These are phyloP conservation scores for Microchrysa polita DNA, from an alignment of 2,888 invertebrate genomes.

Conservation along the genomic window DNA sequence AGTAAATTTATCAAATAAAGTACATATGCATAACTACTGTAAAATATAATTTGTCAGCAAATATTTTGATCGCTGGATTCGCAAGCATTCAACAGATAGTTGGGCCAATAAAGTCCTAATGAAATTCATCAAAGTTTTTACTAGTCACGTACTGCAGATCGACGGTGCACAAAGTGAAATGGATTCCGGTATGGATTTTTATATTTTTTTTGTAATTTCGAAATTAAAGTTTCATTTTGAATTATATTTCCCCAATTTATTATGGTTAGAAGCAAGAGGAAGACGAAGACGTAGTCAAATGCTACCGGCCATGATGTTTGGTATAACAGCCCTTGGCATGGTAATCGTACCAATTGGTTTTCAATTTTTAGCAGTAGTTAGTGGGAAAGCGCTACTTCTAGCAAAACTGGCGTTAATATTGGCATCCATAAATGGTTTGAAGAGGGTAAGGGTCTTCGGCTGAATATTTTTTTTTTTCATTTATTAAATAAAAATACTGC, in stretches of 20 bases:
- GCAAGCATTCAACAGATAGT: background rate
- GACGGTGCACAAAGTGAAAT: constrained; percentile 56
- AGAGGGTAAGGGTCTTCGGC: constrained; percentile 67
- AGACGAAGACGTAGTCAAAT: constrained; percentile 72
- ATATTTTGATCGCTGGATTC: background rate
- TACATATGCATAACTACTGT: background rate
- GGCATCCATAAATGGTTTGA: constrained; percentile 82
- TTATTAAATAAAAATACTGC: background rate
- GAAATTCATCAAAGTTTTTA: constrained; percentile 69
- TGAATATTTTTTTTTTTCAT: background rate
- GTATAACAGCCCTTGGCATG: constrained; percentile 78
- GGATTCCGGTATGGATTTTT: no score
- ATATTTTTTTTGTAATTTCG: no score
- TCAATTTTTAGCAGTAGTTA: constrained; percentile 82
- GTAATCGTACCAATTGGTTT: constrained; percentile 84
- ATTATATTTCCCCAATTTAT: background rate
- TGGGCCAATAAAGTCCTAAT: constrained; percentile 72
- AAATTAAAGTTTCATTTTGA: no score
- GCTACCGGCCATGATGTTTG: constrained; percentile 83
- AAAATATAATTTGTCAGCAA: background rate
- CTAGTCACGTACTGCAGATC: constrained; percentile 74
- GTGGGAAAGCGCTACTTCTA: constrained; percentile 81
- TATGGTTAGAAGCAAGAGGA: constrained; percentile 57
- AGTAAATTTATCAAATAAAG: background rate
- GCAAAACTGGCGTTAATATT: constrained; percentile 84